phyloP scores from a whole-genome alignment of 2,113 vertebrate species.

The Syngnathus floridae region DNA sequence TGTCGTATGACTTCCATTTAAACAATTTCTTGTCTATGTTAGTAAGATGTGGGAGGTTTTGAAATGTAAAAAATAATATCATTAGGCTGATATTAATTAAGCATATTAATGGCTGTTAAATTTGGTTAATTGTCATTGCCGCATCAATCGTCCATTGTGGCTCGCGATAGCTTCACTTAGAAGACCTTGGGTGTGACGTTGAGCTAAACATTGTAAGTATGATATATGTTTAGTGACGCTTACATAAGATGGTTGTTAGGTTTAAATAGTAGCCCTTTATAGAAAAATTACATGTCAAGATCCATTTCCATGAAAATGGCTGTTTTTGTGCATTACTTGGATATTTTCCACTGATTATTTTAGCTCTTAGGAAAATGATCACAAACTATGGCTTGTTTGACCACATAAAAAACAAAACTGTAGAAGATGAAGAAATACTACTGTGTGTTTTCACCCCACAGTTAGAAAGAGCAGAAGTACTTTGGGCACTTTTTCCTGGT shows the following conservation, averaged over 20 bases:
- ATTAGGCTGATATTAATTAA: neutral
- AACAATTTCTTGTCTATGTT: neutral
- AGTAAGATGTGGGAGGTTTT: neutral
- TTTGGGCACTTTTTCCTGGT: conserved; percentile 9
- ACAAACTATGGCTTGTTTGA: neutral
- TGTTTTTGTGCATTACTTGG: neutral
- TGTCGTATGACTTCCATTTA: neutral
- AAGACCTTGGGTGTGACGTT: neutral
- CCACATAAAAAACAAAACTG: no score
- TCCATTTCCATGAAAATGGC: no score
- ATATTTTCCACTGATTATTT: neutral
- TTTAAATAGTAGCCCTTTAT: no score
- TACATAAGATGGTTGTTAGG: no score
- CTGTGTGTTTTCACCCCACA: no score
- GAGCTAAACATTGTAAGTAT: no score
- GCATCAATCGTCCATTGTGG: neutral
- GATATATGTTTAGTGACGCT: no score
- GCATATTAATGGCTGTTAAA: no score
- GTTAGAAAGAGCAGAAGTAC: neutral
- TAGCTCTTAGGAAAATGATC: neutral
- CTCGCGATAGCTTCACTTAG: no score
- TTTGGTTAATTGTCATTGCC: neutral
- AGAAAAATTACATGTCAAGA: no score
- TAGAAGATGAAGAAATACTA: neutral
- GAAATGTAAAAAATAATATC: neutral